Percentiles rank a stretch among this genome's conserved stretches.
These are phyloP conservation scores for Lepidocyrtinus sp. DNA, from an alignment of 2,888 invertebrate genomes.

Conservation along the genomic window DNA sequence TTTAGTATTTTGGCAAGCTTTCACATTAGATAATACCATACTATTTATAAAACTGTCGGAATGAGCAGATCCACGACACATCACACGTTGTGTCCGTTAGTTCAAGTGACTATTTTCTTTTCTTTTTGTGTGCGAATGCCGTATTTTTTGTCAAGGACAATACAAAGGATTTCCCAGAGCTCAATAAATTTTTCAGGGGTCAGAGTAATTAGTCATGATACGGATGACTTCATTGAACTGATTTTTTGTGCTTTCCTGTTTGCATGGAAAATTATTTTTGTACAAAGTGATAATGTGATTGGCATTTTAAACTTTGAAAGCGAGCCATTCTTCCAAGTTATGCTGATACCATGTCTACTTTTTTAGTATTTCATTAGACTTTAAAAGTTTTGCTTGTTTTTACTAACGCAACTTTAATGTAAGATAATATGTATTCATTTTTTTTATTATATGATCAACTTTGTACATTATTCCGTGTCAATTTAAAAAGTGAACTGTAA, in stretches of 20 bases:
- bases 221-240: conserved; percentile 26
- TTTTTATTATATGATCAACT: neutral
- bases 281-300: conserved; percentile 34
- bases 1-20: neutral
- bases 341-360: neutral
- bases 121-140: neutral
- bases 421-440: neutral
- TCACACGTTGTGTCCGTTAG: too few relatives aligned
- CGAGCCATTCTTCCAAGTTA: neutral
- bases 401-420: neutral
- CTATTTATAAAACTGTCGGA: neutral
- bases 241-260: conserved; percentile 46
- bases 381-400: neutral
- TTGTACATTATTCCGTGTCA: too few relatives aligned
- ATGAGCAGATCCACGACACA: too few relatives aligned
- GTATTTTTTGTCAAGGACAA: neutral
- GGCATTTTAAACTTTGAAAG: neutral
- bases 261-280: conserved; percentile 49
- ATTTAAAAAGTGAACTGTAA: too few relatives aligned
- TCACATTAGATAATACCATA: neutral
- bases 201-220: conserved; percentile 31
- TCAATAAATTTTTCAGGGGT: conserved; percentile 56
- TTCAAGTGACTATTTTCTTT: too few relatives aligned
- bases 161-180: conserved; percentile 19
- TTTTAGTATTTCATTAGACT: neutral